Conservation (phyloP, 2,797 vertebrate species). For the Cyprinella venusta region DNA sequence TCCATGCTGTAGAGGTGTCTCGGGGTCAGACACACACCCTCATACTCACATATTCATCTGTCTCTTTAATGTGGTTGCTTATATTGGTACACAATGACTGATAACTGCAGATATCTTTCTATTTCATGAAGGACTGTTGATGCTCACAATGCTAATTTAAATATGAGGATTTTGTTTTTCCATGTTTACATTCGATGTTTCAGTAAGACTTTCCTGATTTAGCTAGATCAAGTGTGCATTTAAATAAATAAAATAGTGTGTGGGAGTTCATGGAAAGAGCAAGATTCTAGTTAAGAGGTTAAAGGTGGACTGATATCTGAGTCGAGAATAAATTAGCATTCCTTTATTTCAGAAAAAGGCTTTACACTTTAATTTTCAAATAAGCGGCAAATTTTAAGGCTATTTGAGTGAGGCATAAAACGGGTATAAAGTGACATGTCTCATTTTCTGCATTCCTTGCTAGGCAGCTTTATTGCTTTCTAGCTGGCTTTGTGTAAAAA, state of each 20-base stretch:
- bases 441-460: slow-evolving; percentile 52
- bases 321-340: neutral
- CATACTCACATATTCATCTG: slow-evolving; percentile 9
- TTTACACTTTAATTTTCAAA: slow-evolving; percentile 8
- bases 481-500: slow-evolving; percentile 39
- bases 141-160: neutral
- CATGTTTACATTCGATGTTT: slow-evolving; percentile 21
- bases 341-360: slow-evolving; percentile 3
- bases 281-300: neutral
- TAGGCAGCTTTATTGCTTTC: slow-evolving; percentile 40
- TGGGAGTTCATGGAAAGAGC: slow-evolving; percentile 1
- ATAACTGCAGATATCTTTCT: slow-evolving; percentile 18
- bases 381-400: slow-evolving; percentile 35
- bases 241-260: neutral
- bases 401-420: slow-evolving; percentile 40
- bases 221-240: neutral
- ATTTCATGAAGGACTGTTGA: neutral
- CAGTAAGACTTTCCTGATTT: slow-evolving; percentile 11
- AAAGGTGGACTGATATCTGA: slow-evolving; percentile 9
- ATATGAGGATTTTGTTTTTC: slow-evolving; percentile 9
- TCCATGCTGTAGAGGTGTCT: slow-evolving; percentile 45
- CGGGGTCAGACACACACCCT: slow-evolving; percentile 45
- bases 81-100: neutral
- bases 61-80: slow-evolving; percentile 39
- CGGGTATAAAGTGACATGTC: slow-evolving; percentile 43